A percentile compares a stretch with the other conserved stretches of the same genome.
Conservation (phyloP, 2,113 vertebrate genomes). For the Apodemus sylvaticus region DNA sequence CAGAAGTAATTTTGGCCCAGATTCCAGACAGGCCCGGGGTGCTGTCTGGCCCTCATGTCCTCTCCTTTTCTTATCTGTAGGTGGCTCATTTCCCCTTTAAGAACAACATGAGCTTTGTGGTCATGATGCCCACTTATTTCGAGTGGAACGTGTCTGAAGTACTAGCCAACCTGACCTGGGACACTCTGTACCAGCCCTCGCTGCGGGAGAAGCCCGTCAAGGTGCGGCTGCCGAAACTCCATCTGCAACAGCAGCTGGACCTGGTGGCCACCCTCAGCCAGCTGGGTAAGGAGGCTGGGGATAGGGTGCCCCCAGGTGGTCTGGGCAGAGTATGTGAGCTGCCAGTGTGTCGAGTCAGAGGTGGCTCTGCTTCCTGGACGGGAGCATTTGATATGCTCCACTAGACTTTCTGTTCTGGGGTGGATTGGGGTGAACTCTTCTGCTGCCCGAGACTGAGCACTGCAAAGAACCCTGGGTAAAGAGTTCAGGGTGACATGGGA, state of each 20-base stretch:
- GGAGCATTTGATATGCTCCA: background rate
- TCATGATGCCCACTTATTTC: slow-evolving; percentile 88
- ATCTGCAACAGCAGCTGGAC: slow-evolving; percentile 90
- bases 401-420: background rate
- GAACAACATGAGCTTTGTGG: slow-evolving; percentile 92
- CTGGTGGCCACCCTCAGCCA: slow-evolving; percentile 89
- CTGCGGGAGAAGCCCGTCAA: slow-evolving; percentile 88
- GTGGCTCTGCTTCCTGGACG: background rate
- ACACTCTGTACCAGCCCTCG: slow-evolving; percentile 86
- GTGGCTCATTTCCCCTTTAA: slow-evolving; percentile 94
- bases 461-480: background rate
- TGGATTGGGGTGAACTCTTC: background rate
- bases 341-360: background rate
- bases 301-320: background rate
- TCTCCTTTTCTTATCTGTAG: slow-evolving; percentile 82
- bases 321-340: background rate
- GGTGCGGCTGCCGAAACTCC: slow-evolving; percentile 94
- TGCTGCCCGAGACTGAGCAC: background rate
- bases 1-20: background rate
- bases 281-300: slow-evolving; percentile 88
- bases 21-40: background rate
- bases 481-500: background rate
- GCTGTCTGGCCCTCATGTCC: background rate
- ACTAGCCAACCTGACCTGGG: slow-evolving; percentile 87
- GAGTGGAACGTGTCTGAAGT: slow-evolving; percentile 86